Evolutionary conservation across 2,113 vertebrate genomes (phyloP).

Genomic region (Calidris pugnax): DNA sequence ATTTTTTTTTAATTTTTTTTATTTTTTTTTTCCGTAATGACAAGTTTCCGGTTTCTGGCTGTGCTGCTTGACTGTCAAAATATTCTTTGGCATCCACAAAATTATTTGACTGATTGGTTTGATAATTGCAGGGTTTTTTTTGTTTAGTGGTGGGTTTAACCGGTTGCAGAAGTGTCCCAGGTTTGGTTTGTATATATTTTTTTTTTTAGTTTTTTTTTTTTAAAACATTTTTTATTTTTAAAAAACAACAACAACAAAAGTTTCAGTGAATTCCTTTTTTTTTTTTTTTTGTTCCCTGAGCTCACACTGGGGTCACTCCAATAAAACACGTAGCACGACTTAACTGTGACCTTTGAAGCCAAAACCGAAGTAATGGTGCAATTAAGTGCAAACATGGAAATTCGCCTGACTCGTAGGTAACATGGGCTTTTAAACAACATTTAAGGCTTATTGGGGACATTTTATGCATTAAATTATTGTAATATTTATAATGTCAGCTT

Average conservation of each 20-base stretch:
- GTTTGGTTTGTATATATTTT: slow-evolving; percentile 37
- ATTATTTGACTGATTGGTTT: slow-evolving; percentile 73
- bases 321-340: slow-evolving; percentile 70
- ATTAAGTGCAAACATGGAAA: slow-evolving; percentile 73
- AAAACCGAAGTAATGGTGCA: slow-evolving; percentile 68
- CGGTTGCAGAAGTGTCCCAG: slow-evolving; percentile 78
- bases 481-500: slow-evolving; percentile 65
- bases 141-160: slow-evolving; percentile 72
- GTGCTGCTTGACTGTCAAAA: slow-evolving; percentile 80
- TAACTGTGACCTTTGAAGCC: slow-evolving; percentile 75
- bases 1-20: not conserved
- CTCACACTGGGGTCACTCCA: slow-evolving; percentile 83
- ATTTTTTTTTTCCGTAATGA: slow-evolving; percentile 22
- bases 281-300: slow-evolving; percentile 80
- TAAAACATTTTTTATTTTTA: slow-evolving; percentile 46
- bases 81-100: slow-evolving; percentile 85
- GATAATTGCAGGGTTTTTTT: slow-evolving; percentile 75
- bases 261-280: slow-evolving; percentile 75
- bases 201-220: slow-evolving; percentile 7
- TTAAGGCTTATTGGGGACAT: slow-evolving; percentile 76
- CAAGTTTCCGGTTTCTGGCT: slow-evolving; percentile 76
- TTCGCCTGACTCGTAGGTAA: slow-evolving; percentile 65
- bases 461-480: slow-evolving; percentile 73
- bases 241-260: slow-evolving; percentile 68
- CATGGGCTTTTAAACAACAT: slow-evolving; percentile 42